A percentile compares a stretch with the other conserved stretches of the same genome.
Evolutionary conservation across 2,888 invertebrate genomes (phyloP).

Genomic region (Papilio gigon): DNA sequence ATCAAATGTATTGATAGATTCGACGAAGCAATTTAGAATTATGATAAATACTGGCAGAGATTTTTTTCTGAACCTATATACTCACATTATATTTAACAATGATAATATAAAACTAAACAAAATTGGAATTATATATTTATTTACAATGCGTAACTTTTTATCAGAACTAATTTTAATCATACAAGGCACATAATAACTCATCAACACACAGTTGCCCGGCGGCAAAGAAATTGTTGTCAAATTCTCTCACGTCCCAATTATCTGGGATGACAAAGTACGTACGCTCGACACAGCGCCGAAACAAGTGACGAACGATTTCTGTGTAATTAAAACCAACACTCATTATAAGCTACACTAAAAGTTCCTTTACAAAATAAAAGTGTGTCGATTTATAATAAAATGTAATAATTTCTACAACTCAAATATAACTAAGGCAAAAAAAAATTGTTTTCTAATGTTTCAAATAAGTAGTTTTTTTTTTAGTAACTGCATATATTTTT

Average conservation of each 20-base stretch:
- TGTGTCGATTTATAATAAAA: not conserved
- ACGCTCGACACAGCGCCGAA: constrained; percentile 46
- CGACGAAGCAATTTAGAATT: not conserved
- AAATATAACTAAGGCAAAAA: not conserved
- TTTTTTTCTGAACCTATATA: too few species aligned
- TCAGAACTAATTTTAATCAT: constrained; percentile 66
- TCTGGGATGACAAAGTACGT: constrained; percentile 68
- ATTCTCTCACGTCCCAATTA: constrained; percentile 68
- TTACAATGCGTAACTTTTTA: too few species aligned
- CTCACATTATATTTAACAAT: too few species aligned
- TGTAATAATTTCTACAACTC: not conserved
- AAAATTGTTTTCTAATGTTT: too few species aligned
- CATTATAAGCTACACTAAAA: constrained; percentile 9
- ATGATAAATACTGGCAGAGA: not conserved
- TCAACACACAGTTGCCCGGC: constrained; percentile 70
- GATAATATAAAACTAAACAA: too few species aligned
- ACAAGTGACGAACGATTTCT: constrained; percentile 14
- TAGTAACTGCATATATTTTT: too few species aligned
- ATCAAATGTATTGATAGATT: not conserved
- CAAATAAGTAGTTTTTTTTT: too few species aligned
- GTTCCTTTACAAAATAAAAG: not conserved
- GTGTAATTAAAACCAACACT: constrained; percentile 14
- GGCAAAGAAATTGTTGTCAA: constrained; percentile 65
- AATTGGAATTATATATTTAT: not conserved
- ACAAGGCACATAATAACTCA: constrained; percentile 67